Evolutionary conservation across 2,888 invertebrate genomes (phyloP).

Genomic region (Monopis laevigella): DNA sequence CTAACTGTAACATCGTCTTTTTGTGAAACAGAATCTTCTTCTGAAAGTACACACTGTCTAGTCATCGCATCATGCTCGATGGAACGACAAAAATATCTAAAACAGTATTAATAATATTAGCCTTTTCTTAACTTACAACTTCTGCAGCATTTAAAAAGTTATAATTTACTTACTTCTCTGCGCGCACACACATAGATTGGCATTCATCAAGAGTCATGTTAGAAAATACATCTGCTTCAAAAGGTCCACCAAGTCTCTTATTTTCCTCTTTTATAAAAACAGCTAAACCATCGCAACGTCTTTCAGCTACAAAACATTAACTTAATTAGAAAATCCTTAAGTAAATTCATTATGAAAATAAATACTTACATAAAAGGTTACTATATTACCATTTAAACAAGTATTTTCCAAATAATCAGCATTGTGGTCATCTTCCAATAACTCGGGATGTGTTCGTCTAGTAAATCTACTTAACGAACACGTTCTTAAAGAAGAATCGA

Average conservation of each 20-base stretch:
- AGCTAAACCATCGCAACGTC: conserved; percentile 85
- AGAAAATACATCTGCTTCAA: conserved; percentile 87
- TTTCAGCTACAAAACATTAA: conserved; percentile 69
- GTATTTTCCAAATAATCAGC: conserved; percentile 92
- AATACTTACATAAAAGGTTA: no score
- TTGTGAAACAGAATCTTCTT: conserved; percentile 90
- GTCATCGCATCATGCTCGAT: conserved; percentile 90
- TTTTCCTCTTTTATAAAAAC: conserved; percentile 92
- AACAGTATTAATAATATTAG: conserved; percentile 16
- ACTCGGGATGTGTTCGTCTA: conserved; percentile 84
- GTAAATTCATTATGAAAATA: no score
- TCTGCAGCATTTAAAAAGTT: neutral
- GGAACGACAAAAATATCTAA: conserved; percentile 84
- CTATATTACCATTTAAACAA: conserved; percentile 80
- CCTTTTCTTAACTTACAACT: neutral
- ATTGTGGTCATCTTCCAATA: conserved; percentile 85
- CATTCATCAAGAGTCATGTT: conserved; percentile 89
- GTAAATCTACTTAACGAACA: conserved; percentile 86
- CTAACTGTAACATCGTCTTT: conserved; percentile 88
- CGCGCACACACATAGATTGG: conserved; percentile 85
- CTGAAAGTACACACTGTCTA: conserved; percentile 86
- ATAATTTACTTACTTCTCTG: conserved; percentile 74
- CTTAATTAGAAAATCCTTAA: conserved; percentile 17
- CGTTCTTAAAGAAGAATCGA: conserved; percentile 78
- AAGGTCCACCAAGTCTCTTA: conserved; percentile 86